A percentile compares a stretch with the other conserved stretches of the same genome.
phyloP scores from a whole-genome alignment of 2,113 vertebrate species.

The Macquaria ambigua region DNA sequence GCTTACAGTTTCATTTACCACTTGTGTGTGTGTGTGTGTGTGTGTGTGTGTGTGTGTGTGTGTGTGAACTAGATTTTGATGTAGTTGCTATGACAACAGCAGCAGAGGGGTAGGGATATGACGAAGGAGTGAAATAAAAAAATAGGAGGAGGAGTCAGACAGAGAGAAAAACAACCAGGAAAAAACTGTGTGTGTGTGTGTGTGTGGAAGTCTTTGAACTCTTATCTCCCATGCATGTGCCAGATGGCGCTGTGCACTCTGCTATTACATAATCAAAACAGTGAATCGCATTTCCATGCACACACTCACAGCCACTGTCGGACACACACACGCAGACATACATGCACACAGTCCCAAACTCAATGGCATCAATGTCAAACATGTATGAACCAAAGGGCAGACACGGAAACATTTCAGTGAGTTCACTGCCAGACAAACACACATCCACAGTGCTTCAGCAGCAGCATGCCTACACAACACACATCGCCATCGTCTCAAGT shows the following conservation, averaged over 20 bases:
- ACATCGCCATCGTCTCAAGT: neutral
- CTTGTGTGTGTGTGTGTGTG: neutral
- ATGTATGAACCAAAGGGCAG: neutral
- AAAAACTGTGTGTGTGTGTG: constrained; percentile 15
- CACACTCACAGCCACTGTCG: constrained; percentile 27
- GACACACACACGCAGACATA: constrained; percentile 10
- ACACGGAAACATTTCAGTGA: neutral
- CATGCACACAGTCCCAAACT: constrained; percentile 26
- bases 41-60: neutral
- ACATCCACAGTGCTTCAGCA: neutral
- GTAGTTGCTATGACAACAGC: constrained; percentile 65
- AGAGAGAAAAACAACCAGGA: constrained; percentile 47
- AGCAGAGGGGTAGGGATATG: constrained; percentile 17
- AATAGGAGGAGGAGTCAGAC: constrained; percentile 38
- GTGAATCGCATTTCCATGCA: constrained; percentile 54
- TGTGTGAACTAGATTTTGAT: constrained; percentile 26
- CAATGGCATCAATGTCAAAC: constrained; percentile 31
- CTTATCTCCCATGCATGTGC: constrained; percentile 73
- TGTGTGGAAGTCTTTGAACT: constrained; percentile 57
- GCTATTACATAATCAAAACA: constrained; percentile 80
- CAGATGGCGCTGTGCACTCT: constrained; percentile 79
- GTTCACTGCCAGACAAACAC: constrained; percentile 5
- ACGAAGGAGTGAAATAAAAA: constrained; percentile 33
- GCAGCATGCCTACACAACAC: neutral
- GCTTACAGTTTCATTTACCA: neutral